phyloP scores from a whole-genome alignment of 2,113 vertebrate species.

The Apteryx owenii region DNA sequence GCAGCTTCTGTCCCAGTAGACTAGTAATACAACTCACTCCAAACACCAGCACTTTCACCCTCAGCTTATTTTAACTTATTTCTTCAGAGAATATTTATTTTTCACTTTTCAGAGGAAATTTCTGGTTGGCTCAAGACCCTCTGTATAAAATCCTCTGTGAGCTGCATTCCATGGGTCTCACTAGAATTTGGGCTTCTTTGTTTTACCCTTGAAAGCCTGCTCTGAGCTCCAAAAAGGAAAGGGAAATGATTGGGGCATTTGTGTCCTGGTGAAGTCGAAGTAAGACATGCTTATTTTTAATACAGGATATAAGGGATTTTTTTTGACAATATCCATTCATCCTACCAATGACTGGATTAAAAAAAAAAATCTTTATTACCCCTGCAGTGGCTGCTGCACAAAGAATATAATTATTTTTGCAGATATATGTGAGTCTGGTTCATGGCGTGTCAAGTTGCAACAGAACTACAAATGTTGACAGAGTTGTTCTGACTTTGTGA shows the following conservation, averaged over 20 bases:
- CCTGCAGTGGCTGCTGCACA: conserved; percentile 28
- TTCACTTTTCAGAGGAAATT: conserved; percentile 49
- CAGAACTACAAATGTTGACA: background rate
- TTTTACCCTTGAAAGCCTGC: conserved; percentile 29
- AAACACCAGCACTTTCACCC: conserved; percentile 14
- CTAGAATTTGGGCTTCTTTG: conserved; percentile 26
- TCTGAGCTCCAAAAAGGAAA: conserved; percentile 31
- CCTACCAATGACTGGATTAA: conserved; percentile 10
- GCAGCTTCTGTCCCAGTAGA: conserved; percentile 1
- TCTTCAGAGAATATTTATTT: conserved; percentile 3
- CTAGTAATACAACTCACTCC: background rate
- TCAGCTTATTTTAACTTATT: conserved; percentile 48
- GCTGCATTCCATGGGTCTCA: conserved; percentile 51
- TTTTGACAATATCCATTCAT: conserved; percentile 52
- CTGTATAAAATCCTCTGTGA: background rate
- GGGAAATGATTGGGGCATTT: conserved; percentile 21
- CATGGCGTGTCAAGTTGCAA: background rate
- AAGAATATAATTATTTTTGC: conserved; percentile 34
- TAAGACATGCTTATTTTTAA: conserved; percentile 48
- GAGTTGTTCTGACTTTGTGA: background rate
- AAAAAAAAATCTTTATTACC: conserved; percentile 32
- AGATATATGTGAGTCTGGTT: conserved; percentile 29
- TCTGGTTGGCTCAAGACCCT: conserved; percentile 31
- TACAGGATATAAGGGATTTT: conserved; percentile 41
- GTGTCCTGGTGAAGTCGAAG: conserved; percentile 34